phyloP scores from a whole-genome alignment of 2,888 invertebrate genomes.

The Erebia epiphron region DNA sequence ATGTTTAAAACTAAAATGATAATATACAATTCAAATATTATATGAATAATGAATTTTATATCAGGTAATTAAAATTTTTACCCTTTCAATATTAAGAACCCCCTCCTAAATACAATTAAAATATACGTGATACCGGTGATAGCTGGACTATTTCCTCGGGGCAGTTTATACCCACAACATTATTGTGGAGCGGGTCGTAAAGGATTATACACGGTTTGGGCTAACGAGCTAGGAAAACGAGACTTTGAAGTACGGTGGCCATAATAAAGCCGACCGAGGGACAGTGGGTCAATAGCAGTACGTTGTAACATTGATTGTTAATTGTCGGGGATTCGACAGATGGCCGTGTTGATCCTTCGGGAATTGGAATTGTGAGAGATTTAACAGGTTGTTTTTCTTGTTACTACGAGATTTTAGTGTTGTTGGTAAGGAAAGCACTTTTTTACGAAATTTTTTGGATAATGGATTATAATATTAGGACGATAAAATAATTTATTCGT shows the following conservation, averaged over 20 bases:
- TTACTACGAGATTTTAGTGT: background rate
- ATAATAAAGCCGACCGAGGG: slow-evolving; percentile 41
- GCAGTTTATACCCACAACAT: slow-evolving; percentile 11
- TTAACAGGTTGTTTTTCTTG: slow-evolving; percentile 6
- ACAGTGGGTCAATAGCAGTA: slow-evolving; percentile 35
- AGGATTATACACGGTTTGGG: slow-evolving; percentile 56
- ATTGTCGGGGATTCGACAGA: slow-evolving; percentile 41
- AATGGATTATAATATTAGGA: no score
- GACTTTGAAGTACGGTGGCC: slow-evolving; percentile 45
- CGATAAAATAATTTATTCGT: no score
- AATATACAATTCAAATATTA: no score
- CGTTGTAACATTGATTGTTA: slow-evolving; percentile 45
- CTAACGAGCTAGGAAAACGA: slow-evolving; percentile 51
- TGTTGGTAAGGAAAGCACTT: background rate
- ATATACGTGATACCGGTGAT: background rate
- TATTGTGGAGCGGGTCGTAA: slow-evolving; percentile 49
- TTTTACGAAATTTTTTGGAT: no score
- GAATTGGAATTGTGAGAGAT: slow-evolving; percentile 16
- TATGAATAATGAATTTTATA: no score
- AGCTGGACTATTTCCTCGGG: background rate
- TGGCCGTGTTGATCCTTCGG: slow-evolving; percentile 21
- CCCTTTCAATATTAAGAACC: background rate
- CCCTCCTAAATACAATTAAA: background rate
- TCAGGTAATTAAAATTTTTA: no score
- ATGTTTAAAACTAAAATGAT: background rate